Percentiles rank a stretch among this genome's conserved stretches.
Evolutionary conservation across 2,797 vertebrate genomes (phyloP).

Genomic region (Hemibagrus guttatus): DNA sequence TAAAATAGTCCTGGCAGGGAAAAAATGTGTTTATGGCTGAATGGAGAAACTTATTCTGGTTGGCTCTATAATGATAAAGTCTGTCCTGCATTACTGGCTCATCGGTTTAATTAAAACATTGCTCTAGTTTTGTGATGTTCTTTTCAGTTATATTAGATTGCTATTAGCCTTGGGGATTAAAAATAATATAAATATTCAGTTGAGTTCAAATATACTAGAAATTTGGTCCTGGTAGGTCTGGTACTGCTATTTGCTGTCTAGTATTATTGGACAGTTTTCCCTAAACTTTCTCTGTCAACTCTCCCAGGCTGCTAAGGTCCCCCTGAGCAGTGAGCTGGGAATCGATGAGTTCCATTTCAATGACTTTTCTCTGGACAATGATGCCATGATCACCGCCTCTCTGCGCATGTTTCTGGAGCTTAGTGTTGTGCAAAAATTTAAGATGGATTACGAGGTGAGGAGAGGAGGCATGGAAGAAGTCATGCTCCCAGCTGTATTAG

Average conservation of each 20-base stretch:
- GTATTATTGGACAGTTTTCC: conserved; percentile 18
- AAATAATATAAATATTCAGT: background rate
- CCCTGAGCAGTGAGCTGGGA: conserved; percentile 76
- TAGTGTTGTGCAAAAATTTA: conserved; percentile 79
- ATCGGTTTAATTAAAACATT: background rate
- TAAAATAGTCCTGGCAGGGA: background rate
- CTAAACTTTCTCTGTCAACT: conserved; percentile 45
- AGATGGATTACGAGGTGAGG: conserved; percentile 81
- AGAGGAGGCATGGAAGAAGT: background rate
- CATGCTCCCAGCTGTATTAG: conserved; percentile 10
- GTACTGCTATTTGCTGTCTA: conserved; percentile 15
- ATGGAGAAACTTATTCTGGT: background rate
- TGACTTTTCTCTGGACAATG: conserved; percentile 81
- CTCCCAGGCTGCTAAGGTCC: conserved; percentile 79
- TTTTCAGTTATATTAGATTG: background rate
- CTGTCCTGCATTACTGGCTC: background rate
- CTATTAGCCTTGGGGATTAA: background rate
- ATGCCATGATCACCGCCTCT: conserved; percentile 81
- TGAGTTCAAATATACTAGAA: background rate
- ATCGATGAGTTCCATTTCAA: conserved; percentile 81
- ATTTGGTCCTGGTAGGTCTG: conserved; percentile 13
- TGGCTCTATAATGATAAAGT: background rate
- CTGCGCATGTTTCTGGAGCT: conserved; percentile 82
- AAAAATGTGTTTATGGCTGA: background rate
- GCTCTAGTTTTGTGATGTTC: background rate